Evolutionary conservation across 2,113 vertebrate species (phyloP).

Genomic region (Microcebus lehilahytsara): DNA sequence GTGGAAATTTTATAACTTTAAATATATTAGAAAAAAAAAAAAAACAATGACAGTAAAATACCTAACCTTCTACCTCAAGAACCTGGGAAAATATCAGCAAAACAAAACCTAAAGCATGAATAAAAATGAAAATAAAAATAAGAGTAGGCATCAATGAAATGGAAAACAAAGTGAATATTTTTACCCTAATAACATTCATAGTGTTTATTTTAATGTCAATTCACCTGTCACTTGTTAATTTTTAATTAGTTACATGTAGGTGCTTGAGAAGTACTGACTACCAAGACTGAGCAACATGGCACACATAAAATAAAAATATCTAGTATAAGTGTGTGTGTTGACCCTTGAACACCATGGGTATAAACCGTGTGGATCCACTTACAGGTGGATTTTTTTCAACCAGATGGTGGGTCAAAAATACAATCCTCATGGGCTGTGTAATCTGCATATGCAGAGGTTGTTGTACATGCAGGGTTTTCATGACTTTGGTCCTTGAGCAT

Average conservation of each 20-base stretch:
- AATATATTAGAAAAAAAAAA: too few species aligned
- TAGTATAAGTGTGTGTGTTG: too few species aligned
- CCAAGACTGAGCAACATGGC: accelerated
- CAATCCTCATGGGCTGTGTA: background rate
- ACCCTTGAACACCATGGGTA: too few species aligned
- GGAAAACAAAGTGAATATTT: too few species aligned
- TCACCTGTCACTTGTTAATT: too few species aligned
- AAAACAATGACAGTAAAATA: background rate
- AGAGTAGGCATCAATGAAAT: background rate
- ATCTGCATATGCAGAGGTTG: background rate
- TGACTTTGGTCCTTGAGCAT: background rate
- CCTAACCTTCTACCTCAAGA: background rate
- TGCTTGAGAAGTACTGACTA: too few species aligned
- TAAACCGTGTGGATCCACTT: too few species aligned
- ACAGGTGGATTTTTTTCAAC: background rate
- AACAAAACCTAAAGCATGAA: background rate
- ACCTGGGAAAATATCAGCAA: background rate
- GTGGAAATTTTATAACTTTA: background rate
- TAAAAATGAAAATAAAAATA: background rate
- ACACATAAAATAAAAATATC: background rate
- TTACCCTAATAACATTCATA: background rate
- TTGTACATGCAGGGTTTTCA: too few species aligned
- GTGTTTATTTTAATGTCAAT: background rate
- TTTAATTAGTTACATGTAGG: accelerated
- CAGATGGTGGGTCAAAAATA: background rate